Evolutionary conservation across 2,888 invertebrate genomes (phyloP), one percentile per base, ranked within the genome.

Genomic region (Camptogramma bilineatum): DNA sequence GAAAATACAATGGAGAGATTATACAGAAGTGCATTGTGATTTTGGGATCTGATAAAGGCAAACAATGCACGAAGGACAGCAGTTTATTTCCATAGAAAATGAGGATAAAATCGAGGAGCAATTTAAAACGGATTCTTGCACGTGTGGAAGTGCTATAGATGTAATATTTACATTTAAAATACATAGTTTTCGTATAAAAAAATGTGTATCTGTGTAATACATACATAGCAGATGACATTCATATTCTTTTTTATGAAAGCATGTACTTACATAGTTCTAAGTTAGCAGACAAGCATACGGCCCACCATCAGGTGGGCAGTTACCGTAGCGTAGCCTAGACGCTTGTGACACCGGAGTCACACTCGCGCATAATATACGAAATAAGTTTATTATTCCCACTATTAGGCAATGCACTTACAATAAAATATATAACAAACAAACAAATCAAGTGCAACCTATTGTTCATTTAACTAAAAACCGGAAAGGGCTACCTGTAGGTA

Each of bases 401-500:
- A 21, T 21, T 3, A 2, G 4, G 5, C 0, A 24, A 51, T 21
- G 39, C 59, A 46, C 44, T 57, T 21, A 57, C 46, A 60, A 58
- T 62, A 52, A 50, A 57, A 50, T 8, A 19, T 39, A 62, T 62
- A 42, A 47, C 59, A 66, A 39, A 65, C 66, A 64, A 47, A 63
- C 67, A 65, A 62, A 65, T 70, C 63, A 68, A 69, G 67, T 70
- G 64, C 54, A 57, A 55, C 56, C 53, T 57, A 77, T 77, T 76
- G 68, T 72, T 72, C 72, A 70, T 73, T 68, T 72, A 74, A 71
- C 74, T 69, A 69, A 68, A 72, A 68, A 75, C 77, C 80, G 83
- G 84, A 83, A 84, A 81, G 70, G 69, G 73, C 74, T 82, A 79
- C 83, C 81, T 81, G 84, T 64, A 52, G 58, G 74, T 77, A 67